phyloP scores from a whole-genome alignment of 1,140 invertebrate species.

The Diorhabda carinulata region DNA sequence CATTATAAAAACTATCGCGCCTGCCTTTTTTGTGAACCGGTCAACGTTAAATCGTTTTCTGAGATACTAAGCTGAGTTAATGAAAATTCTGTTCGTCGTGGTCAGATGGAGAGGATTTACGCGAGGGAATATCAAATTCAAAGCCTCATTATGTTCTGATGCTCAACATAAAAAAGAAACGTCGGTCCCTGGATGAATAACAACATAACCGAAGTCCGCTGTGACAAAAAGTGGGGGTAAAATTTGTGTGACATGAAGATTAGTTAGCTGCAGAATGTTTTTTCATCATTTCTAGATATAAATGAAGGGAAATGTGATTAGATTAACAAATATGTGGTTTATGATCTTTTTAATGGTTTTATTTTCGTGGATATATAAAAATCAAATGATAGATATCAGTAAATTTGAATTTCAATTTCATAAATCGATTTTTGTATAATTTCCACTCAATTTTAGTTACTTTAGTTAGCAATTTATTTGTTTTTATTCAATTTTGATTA shows the following conservation, averaged over 20 bases:
- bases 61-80: conserved; percentile 17
- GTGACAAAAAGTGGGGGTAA: neutral
- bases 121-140: conserved; percentile 25
- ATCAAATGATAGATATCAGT: too few species aligned
- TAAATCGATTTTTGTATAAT: too few species aligned
- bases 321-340: too few species aligned
- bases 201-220: neutral
- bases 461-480: too few species aligned
- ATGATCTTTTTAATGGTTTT: too few species aligned
- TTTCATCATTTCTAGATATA: neutral
- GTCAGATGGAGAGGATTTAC: conserved; percentile 23
- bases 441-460: too few species aligned
- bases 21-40: conserved; percentile 12
- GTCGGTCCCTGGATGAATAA: conserved; percentile 10
- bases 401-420: too few species aligned
- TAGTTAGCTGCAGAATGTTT: neutral
- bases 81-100: conserved; percentile 23
- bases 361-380: too few species aligned
- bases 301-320: too few species aligned
- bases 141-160: conserved; percentile 28
- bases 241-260: too few species aligned
- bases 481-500: too few species aligned
- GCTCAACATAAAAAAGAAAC: conserved; percentile 23
- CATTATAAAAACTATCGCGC: neutral
- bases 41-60: conserved; percentile 6